Percentiles rank a stretch among this genome's conserved stretches.
These are phyloP conservation scores for Drosophila tani DNA, from an alignment of 1,140 invertebrate genomes.

Conservation along the genomic window DNA sequence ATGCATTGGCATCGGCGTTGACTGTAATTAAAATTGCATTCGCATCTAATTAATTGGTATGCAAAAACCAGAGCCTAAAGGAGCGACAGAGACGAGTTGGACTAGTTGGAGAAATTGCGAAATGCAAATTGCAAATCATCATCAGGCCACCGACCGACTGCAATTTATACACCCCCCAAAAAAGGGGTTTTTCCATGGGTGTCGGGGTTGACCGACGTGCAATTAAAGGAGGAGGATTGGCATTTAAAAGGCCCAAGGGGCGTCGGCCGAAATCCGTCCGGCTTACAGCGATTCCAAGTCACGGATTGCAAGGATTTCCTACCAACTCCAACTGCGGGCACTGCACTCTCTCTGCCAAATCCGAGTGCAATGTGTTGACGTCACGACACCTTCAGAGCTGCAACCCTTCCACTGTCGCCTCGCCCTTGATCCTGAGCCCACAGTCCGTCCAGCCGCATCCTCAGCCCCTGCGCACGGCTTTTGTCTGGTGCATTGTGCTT, in stretches of 20 bases:
- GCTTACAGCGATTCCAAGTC: constrained; percentile 60
- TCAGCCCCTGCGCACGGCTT: constrained; percentile 15
- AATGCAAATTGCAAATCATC: constrained; percentile 66
- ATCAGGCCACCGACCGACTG: constrained; percentile 28
- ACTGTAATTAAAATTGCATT: constrained; percentile 85
- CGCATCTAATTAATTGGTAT: constrained; percentile 85
- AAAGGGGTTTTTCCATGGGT: constrained; percentile 2
- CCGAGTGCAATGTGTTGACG: constrained; percentile 61
- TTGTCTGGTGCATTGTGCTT: constrained; percentile 73
- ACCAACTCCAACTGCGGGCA: constrained; percentile 33
- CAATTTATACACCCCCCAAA: constrained; percentile 38
- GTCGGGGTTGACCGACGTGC: constrained; percentile 48
- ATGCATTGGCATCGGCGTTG: constrained; percentile 59
- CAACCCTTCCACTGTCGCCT: constrained; percentile 52
- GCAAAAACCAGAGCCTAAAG: constrained; percentile 68
- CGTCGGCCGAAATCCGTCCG: constrained; percentile 44
- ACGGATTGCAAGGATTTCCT: constrained; percentile 65
- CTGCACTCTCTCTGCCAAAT: constrained; percentile 20
- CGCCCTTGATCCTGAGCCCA: constrained; percentile 24
- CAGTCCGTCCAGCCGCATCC: neutral
- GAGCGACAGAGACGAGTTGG: constrained; percentile 24
- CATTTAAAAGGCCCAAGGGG: constrained; percentile 71
- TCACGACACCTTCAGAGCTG: constrained; percentile 63
- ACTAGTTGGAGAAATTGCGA: constrained; percentile 74
- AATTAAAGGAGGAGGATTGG: constrained; percentile 58